A percentile compares a stretch with the other conserved stretches of the same genome.
Evolutionary conservation across 1,140 invertebrate species (phyloP).

Genomic region (Zaprionus ghesquierei): DNA sequence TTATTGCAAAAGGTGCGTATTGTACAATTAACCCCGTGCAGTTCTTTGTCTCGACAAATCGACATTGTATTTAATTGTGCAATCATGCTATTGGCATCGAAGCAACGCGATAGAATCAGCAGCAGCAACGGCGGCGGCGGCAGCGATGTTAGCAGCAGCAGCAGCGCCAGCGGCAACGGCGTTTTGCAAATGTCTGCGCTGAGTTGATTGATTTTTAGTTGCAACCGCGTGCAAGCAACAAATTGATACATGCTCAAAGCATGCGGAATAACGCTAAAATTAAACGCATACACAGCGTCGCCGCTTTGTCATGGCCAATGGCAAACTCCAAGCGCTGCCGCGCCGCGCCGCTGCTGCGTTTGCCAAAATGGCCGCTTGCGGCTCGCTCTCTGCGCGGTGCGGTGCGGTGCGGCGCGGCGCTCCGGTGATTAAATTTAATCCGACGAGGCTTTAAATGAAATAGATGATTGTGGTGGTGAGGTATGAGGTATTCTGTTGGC

Average conservation of each 20-base stretch:
- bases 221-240: conserved; percentile 35
- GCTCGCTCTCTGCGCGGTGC: conserved; percentile 27
- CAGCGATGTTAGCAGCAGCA: not conserved
- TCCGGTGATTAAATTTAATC: conserved; percentile 49
- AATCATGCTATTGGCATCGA: conserved; percentile 36
- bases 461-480: conserved; percentile 23
- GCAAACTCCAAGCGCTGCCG: conserved; percentile 32
- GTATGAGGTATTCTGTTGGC: conserved; percentile 5
- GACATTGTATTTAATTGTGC: conserved; percentile 49
- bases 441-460: conserved; percentile 25
- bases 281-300: not conserved
- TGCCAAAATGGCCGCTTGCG: conserved; percentile 74
- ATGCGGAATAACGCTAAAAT: conserved; percentile 27
- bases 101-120: not conserved
- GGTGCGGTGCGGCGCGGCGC: conserved; percentile 4
- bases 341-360: conserved; percentile 29
- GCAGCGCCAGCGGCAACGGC: conserved; percentile 18
- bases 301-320: conserved; percentile 40
- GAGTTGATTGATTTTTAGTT: conserved; percentile 70
- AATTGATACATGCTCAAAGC: not conserved
- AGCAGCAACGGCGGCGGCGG: conserved; percentile 19
- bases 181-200: conserved; percentile 75
- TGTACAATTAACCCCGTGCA: conserved; percentile 20
- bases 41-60: conserved; percentile 27
- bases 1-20: conserved; percentile 62